A percentile compares a stretch with the other conserved stretches of the same genome.
Conservation (phyloP, 2,113 vertebrate species). For the Anarhynchus alexandrinus region DNA sequence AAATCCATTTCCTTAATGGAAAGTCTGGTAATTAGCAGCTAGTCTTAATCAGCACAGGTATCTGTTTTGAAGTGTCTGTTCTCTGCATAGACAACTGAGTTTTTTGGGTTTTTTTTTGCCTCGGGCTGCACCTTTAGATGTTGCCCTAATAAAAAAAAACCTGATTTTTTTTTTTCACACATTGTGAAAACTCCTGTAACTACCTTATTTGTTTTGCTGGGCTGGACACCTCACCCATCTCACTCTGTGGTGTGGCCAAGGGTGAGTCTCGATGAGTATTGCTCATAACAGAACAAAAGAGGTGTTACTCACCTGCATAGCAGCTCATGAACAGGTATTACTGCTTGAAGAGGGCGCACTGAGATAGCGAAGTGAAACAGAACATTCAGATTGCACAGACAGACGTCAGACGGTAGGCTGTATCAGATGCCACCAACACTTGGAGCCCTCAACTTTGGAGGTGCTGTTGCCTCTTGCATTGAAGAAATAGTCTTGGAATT, state of each 20-base stretch:
- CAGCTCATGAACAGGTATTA: neutral
- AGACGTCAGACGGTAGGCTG: accelerated
- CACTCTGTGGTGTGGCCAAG: neutral
- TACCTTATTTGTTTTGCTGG: neutral
- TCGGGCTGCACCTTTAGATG: neutral
- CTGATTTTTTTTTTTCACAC: neutral
- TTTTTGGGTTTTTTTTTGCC: neutral
- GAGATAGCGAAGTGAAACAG: neutral
- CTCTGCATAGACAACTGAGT: neutral
- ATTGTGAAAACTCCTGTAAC: neutral
- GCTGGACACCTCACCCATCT: neutral
- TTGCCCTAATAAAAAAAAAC: neutral
- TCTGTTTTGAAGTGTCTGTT: neutral
- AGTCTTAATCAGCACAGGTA: neutral
- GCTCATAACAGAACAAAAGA: neutral
- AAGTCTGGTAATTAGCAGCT: neutral
- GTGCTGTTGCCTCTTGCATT: neutral
- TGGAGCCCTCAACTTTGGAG: neutral
- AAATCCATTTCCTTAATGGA: neutral
- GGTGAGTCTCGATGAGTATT: neutral
- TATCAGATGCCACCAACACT: neutral
- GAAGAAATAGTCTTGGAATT: neutral
- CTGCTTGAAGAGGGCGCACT: accelerated
- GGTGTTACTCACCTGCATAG: neutral
- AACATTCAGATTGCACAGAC: neutral